These are phyloP conservation scores for Edolisoma coerulescens DNA, from an alignment of 2,113 vertebrate genomes.

Conservation along the genomic window DNA sequence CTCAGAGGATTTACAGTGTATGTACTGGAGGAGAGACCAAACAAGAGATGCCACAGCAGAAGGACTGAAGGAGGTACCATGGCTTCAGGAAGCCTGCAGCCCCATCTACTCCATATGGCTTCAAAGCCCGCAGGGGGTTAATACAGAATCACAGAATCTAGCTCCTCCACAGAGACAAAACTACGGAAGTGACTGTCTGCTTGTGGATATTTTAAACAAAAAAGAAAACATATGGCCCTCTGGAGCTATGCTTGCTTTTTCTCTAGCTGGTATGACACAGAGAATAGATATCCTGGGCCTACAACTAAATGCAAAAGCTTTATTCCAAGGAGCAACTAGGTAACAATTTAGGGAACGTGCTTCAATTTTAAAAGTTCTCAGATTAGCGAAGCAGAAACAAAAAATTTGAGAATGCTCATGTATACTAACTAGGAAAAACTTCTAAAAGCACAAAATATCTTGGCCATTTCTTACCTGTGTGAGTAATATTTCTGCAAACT, in stretches of 20 bases:
- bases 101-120: not conserved
- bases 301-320: not conserved
- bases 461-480: not conserved
- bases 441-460: not conserved
- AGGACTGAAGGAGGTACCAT: not conserved
- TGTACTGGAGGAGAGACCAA: not conserved
- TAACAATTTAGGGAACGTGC: not conserved
- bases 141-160: not conserved
- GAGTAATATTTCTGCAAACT: not conserved
- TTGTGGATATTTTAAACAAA: constrained; percentile 40
- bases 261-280: not conserved
- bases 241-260: constrained; percentile 7
- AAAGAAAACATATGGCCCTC: constrained; percentile 49
- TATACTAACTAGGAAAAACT: not conserved
- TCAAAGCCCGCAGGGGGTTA: not conserved
- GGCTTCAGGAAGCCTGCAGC: not conserved
- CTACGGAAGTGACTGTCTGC: constrained; percentile 41
- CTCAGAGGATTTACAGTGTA: not conserved
- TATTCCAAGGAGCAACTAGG: not conserved
- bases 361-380: not conserved
- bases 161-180: constrained; percentile 8
- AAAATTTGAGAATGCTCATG: not conserved
- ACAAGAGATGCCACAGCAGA: not conserved
- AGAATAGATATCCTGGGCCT: not conserved
- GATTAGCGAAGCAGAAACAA: not conserved